Base-by-base conservation (phyloP, 2,797 vertebrate species). In the Hozukius guyotensis region DNA sequence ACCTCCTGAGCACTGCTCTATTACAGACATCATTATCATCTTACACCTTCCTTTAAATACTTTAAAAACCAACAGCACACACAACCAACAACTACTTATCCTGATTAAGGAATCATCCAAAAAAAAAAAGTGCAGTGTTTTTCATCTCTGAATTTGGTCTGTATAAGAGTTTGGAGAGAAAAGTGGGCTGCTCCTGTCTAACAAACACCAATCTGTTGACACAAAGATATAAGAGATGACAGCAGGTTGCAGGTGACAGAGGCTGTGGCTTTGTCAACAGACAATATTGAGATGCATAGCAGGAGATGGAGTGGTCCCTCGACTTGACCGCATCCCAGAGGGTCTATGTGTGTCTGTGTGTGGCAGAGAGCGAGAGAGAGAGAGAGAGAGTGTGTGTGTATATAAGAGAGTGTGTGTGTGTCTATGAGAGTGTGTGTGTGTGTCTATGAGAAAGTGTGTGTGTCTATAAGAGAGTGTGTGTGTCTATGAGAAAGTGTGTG, bases 231-330 rank as follows among this genome's bases (percentile, higher is more conserved):
- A 38, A 42, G 42, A 24, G 25, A 10, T 13, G 59, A 25, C 31
- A 62, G 46, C 20, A 32, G 31, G 69, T 82, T 88, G 73, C 84
- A 87, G 79, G 84, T 88, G 24, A 46, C 14, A 16, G 42, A n/a
- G 60, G 53, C 9, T 83, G 68, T 22, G 73, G 63, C 42, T 74
- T 38, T 14, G 77, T 83, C 80, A 60, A 22, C 60, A 77, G 67
- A 32, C 42, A n/a, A 65, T 42, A 64, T 36, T 59, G 67, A 80
- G 77, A 75, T 34, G 9, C 32, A 74, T 46, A 65, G 42, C 4
- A 13, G 36, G 32, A 59, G 66, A 56, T 27, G 12, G 31, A 79
- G 79, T 71, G 69, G 72, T 85, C 68, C 85, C 61, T 76, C 25
- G 31, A 59, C 55, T 72, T 75, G 53, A 71, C 59, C 25, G 55